These are phyloP conservation scores for Atherinosoma microstoma DNA, from an alignment of 2,797 vertebrate species.

Conservation along the genomic window DNA sequence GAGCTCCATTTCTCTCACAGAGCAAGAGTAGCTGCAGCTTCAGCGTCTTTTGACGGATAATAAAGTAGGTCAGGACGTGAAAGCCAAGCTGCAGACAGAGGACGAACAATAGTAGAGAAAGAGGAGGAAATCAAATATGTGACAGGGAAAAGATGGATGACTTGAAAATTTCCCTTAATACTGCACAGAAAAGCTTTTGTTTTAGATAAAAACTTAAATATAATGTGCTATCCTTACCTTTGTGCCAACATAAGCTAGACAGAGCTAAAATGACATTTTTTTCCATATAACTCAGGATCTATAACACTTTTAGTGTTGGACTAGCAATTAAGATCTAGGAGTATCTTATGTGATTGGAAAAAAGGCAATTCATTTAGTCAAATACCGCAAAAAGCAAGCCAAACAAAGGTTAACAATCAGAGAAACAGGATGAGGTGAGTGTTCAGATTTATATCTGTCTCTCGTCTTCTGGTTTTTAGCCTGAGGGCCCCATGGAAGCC, in stretches of 20 bases:
- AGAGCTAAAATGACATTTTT: neutral
- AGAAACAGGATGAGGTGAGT: conserved; percentile 5
- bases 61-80: conserved; percentile 69
- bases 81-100: conserved; percentile 58
- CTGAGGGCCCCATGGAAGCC: neutral
- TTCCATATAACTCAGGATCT: neutral
- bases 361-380: neutral
- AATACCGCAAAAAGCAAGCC: neutral
- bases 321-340: neutral
- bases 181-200: neutral
- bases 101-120: conserved; percentile 52
- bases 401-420: neutral
- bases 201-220: neutral
- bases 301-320: neutral
- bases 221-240: neutral
- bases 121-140: conserved; percentile 26
- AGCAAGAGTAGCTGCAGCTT: conserved; percentile 49
- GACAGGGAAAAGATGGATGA: conserved; percentile 13
- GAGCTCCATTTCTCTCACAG: conserved; percentile 43
- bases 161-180: conserved; percentile 9
- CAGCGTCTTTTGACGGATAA: conserved; percentile 46
- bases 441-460: conserved; percentile 14
- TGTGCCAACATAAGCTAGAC: neutral
- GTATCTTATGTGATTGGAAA: neutral
- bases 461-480: neutral